A percentile compares a stretch with the other conserved stretches of the same genome.
Conservation (phyloP, 2,888 invertebrate genomes). For the Conomelus anceps region DNA sequence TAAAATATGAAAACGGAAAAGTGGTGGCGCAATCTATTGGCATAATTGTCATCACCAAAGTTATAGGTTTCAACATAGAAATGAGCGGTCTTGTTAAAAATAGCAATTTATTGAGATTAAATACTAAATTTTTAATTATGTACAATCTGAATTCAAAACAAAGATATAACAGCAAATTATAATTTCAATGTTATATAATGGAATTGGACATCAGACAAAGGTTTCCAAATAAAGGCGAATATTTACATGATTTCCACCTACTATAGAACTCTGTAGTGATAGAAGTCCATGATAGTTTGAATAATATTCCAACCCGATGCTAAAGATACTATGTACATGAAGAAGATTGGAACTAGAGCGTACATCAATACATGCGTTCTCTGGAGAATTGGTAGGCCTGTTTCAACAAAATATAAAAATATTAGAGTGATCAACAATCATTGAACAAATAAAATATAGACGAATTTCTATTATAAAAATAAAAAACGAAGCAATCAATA, state of each 20-base stretch:
- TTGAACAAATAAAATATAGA: no score
- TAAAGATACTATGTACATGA: slow-evolving; percentile 72
- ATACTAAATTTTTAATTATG: background rate
- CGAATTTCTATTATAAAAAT: no score
- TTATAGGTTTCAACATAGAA: no score
- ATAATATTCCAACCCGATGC: slow-evolving; percentile 79
- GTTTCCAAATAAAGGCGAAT: background rate
- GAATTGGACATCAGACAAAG: background rate
- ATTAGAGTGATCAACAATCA: slow-evolving; percentile 7
- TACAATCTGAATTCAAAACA: background rate
- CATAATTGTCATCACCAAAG: no score
- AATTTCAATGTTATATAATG: background rate
- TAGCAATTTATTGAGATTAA: background rate
- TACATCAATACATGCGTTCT: slow-evolving; percentile 78
- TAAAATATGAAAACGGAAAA: no score
- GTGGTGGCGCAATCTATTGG: no score
- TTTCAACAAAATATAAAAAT: slow-evolving; percentile 39
- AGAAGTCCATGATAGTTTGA: slow-evolving; percentile 72
- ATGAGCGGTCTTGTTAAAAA: background rate
- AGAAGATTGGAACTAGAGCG: slow-evolving; percentile 68
- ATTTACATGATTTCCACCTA: background rate
- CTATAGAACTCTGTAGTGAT: slow-evolving; percentile 68
- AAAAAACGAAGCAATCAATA: background rate
- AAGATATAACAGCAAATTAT: background rate
- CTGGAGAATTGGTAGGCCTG: slow-evolving; percentile 80